Evolutionary conservation across 2,888 invertebrate genomes (phyloP).

Genomic region (Cyrtodaria siliqua): DNA sequence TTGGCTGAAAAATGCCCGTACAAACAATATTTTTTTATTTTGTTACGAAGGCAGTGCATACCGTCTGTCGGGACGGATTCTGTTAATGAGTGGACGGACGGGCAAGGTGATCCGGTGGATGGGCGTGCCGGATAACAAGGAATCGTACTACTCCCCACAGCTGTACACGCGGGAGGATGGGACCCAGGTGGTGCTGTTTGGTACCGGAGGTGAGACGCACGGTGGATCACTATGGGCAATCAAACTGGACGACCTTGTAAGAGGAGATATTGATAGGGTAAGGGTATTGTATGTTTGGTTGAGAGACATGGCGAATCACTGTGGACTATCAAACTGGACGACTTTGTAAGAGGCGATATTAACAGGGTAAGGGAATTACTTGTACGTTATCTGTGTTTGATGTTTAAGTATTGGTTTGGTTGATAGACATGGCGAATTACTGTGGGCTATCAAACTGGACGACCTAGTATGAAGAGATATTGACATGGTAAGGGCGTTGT

Average conservation of each 20-base stretch:
- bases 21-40: no score
- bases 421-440: no score
- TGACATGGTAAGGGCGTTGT: no score
- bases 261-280: conserved; percentile 85
- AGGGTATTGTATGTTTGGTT: no score
- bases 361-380: no score
- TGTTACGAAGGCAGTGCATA: conserved; percentile 83
- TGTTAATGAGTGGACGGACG: conserved; percentile 90
- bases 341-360: no score
- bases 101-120: conserved; percentile 89
- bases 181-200: conserved; percentile 89
- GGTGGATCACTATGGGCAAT: conserved; percentile 91
- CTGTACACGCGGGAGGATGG: conserved; percentile 85
- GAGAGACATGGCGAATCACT: conserved; percentile 91
- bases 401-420: no score
- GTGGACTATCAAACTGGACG: no score
- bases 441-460: no score
- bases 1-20: no score
- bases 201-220: conserved; percentile 91
- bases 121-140: conserved; percentile 89
- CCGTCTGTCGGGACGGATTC: conserved; percentile 89
- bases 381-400: no score
- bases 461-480: no score
- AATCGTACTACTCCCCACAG: conserved; percentile 92
- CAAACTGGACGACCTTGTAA: conserved; percentile 87